A percentile compares a stretch with the other conserved stretches of the same genome.
Conservation (phyloP, 2,888 invertebrate species). For the Torymus auratus region DNA sequence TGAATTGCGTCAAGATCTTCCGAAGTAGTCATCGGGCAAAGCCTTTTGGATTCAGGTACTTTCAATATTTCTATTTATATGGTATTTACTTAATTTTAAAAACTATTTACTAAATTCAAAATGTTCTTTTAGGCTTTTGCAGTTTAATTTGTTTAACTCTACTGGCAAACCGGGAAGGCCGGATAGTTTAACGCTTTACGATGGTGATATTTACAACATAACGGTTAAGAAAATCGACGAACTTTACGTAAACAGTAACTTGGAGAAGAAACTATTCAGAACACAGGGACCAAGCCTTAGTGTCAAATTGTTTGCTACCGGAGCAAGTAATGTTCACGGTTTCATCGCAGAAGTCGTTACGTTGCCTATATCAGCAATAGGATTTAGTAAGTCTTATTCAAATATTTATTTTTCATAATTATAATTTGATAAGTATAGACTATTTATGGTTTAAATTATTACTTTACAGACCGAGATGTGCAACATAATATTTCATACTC, state of each 20-base stretch:
- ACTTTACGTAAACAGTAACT: constrained; percentile 84
- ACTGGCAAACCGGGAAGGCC: constrained; percentile 88
- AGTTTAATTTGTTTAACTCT: constrained; percentile 94
- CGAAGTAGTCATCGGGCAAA: constrained; percentile 90
- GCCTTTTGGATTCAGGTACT: constrained; percentile 87
- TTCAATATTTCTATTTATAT: neutral
- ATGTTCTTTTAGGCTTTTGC: constrained; percentile 82
- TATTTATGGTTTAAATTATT: neutral
- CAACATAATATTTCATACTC: constrained; percentile 93
- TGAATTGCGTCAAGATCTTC: constrained; percentile 98
- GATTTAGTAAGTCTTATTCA: constrained; percentile 84
- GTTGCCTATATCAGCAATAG: constrained; percentile 93
- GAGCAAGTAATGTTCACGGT: constrained; percentile 95
- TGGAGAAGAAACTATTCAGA: constrained; percentile 86
- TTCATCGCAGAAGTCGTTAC: constrained; percentile 98
- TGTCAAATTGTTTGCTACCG: constrained; percentile 94
- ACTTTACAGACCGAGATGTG: constrained; percentile 87
- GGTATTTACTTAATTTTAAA: constrained; percentile 1
- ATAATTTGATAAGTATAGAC: too few species aligned
- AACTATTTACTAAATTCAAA: constrained; percentile 26
- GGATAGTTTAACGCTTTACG: constrained; percentile 91
- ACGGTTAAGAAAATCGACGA: constrained; percentile 85
- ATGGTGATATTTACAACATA: constrained; percentile 94
- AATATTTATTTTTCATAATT: constrained; percentile 10
- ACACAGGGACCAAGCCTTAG: constrained; percentile 89